Base-by-base conservation (phyloP, 1,140 invertebrate genomes). In the Nebria ingens region DNA sequence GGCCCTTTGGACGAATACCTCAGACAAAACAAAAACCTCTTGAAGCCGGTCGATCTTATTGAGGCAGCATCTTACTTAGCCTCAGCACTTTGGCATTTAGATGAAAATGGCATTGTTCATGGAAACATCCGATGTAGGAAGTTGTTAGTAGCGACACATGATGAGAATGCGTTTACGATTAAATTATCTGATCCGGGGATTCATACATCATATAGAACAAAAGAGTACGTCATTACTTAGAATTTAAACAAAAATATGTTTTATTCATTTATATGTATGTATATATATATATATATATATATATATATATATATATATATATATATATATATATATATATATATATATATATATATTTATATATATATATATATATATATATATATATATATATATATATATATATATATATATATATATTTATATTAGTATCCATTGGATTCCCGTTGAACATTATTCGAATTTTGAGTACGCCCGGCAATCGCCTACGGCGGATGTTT, bases 111-210 rank as follows among this genome's bases (percentile, higher is more conserved):
- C 22, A 77, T 91, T 23, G 80, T 88, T 45, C 91, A 94, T 75
- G 90, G 87, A n/a, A 85, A 83, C 58, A 86, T 95, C 54, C 76
- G 91, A 45, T 93, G 89, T 70, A 76, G 82, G n/a, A 89, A 90
- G 65, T 66, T 94, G 34, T 73, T 91, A 56, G 85, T 94, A 11
- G 76, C 80, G 54, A 68, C 74, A 19, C 83, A 87, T 59, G 78
- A 78, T 19, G 77, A 79, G 38, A 81, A 79, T 58, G 73, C 78
- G 25, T 85, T 93, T 54, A 75, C 78, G 45, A 84, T 92, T 1
- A 91, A 91, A 72, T 73, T 94, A 13, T 76, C 81, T 9, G 89
- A 93, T 73, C 86, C 88, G 9, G 86, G 87, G 58, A 74, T 91
- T 64, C 70, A 80, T 56, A 64, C 73, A 53, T 65, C 69, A 57